Conservation (phyloP, 2,113 vertebrate species). For the Todiramphus chloris region DNA sequence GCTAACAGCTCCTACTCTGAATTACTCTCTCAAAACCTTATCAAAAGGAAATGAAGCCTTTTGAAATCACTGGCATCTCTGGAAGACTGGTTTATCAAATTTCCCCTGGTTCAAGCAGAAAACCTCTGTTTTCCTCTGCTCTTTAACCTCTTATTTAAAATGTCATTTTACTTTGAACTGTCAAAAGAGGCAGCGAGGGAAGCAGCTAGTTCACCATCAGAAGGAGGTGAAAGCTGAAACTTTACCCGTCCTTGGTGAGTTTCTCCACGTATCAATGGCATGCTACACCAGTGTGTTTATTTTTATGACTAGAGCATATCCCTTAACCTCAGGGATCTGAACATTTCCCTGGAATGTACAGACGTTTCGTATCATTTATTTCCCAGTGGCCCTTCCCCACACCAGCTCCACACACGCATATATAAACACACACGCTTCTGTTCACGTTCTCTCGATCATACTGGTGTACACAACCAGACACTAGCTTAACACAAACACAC, state of each 20-base stretch:
- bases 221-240: conserved; percentile 70
- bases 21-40: conserved; percentile 63
- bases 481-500: not conserved
- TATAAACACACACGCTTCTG: conserved; percentile 20
- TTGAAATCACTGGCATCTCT: conserved; percentile 59
- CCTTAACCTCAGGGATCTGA: conserved; percentile 59
- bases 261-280: conserved; percentile 55
- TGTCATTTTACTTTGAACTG: conserved; percentile 68
- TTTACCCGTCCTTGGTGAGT: conserved; percentile 54
- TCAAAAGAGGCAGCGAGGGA: conserved; percentile 32
- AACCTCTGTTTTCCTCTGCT: conserved; percentile 62
- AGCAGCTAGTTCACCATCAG: conserved; percentile 57
- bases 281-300: conserved; percentile 50
- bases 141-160: conserved; percentile 72
- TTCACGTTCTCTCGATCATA: conserved; percentile 12
- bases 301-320: conserved; percentile 64
- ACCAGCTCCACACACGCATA: not conserved
- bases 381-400: conserved; percentile 39
- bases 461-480: not conserved
- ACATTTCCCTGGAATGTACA: conserved; percentile 66
- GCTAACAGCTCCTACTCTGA: conserved; percentile 50
- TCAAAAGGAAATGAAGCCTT: conserved; percentile 52
- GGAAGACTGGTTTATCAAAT: conserved; percentile 66
- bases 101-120: conserved; percentile 59
- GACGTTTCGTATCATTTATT: conserved; percentile 41